These are phyloP conservation scores for Hemicrepidius hirtus DNA, from an alignment of 2,888 invertebrate species.

Conservation along the genomic window DNA sequence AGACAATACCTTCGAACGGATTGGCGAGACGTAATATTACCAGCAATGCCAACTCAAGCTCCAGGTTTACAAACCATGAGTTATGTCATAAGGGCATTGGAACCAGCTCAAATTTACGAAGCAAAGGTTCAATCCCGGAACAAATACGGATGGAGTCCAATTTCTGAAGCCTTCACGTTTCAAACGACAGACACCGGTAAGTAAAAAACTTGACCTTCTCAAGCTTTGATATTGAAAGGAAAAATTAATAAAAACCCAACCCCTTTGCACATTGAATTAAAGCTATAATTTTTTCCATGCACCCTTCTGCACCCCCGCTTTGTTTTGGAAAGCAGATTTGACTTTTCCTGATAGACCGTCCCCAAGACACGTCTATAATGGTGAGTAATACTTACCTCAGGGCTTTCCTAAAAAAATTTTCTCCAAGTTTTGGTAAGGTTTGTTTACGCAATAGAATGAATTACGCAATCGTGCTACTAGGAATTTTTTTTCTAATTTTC, in stretches of 20 bases:
- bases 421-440: no score
- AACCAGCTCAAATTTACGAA: constrained; percentile 80
- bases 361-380: constrained; percentile 65
- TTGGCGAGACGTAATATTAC: constrained; percentile 77
- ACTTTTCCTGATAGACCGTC: constrained; percentile 67
- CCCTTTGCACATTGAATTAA: constrained; percentile 10
- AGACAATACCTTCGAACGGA: constrained; percentile 72
- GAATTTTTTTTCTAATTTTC: constrained; percentile 47
- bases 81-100: constrained; percentile 79
- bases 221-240: background rate
- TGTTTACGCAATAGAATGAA: background rate
- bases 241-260: background rate
- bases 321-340: constrained; percentile 61
- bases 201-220: constrained; percentile 53
- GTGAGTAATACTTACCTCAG: constrained; percentile 60
- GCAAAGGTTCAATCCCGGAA: constrained; percentile 80
- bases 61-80: constrained; percentile 79
- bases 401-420: background rate
- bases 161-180: constrained; percentile 78
- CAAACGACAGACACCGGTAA: constrained; percentile 79
- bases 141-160: constrained; percentile 80
- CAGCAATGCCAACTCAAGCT: constrained; percentile 71
- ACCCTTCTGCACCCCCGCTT: constrained; percentile 46
- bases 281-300: constrained; percentile 56
- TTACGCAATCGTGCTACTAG: background rate